These are phyloP conservation scores for Lagopus muta DNA, from an alignment of 2,113 vertebrate genomes.

Conservation along the genomic window DNA sequence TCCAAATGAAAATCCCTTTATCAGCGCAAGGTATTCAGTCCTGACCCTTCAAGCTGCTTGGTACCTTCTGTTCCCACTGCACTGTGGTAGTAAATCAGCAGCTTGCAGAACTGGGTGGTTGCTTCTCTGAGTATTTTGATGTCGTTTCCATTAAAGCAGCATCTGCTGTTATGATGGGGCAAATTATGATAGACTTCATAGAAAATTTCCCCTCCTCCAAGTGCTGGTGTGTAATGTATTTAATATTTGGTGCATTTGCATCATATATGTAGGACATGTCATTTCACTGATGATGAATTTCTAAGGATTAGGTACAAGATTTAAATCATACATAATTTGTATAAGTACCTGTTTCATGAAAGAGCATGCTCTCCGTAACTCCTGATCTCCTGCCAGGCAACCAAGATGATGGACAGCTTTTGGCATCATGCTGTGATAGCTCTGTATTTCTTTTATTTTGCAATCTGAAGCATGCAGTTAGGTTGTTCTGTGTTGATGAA, in stretches of 20 bases:
- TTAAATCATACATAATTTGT: conserved; percentile 11
- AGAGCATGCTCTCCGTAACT: not conserved
- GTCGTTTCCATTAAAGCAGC: not conserved
- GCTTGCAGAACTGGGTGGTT: not conserved
- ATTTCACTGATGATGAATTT: not conserved
- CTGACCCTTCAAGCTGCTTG: conserved; percentile 19
- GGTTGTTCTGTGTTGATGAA: not conserved
- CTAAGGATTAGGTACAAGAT: not conserved
- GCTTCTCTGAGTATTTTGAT: not conserved
- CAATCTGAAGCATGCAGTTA: not conserved
- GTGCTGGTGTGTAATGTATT: not conserved
- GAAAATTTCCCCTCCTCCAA: not conserved
- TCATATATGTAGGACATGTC: not conserved
- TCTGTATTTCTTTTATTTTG: conserved; percentile 16
- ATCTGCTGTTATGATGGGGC: not conserved
- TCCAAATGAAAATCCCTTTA: not conserved
- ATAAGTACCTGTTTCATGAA: conserved; percentile 14
- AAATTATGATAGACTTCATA: not conserved
- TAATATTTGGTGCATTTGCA: not conserved
- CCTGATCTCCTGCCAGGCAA: not conserved
- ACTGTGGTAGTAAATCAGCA: not conserved
- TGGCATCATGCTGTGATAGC: not conserved
- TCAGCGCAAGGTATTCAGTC: not conserved
- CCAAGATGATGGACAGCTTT: conserved; percentile 16
- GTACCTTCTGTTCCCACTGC: not conserved